phyloP scores from a whole-genome alignment of 2,888 invertebrate species.

The Himalopsyche kuldschensis region DNA sequence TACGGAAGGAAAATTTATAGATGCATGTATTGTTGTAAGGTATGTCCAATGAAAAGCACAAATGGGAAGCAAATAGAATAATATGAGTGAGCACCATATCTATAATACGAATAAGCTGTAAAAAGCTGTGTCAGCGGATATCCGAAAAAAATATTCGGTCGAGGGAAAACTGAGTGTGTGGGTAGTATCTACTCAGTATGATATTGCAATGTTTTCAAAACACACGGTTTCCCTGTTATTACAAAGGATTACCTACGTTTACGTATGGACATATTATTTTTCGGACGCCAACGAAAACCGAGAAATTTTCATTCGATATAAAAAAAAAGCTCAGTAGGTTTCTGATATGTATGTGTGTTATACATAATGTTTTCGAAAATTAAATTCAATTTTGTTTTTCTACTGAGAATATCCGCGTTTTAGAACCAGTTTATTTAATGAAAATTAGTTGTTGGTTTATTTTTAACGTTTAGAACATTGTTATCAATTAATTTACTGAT shows the following conservation, averaged over 20 bases:
- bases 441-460: not conserved
- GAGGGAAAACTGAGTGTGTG: not conserved
- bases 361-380: not conserved
- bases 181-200: not conserved
- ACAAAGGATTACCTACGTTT: not conserved
- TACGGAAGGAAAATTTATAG: not conserved
- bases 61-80: not conserved
- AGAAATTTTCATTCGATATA: not conserved
- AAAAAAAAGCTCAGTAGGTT: not conserved
- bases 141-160: not conserved
- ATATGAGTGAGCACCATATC: not conserved
- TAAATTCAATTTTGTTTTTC: not conserved
- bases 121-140: not conserved
- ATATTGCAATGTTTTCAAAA: conserved; percentile 1
- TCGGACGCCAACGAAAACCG: not conserved
- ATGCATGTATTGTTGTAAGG: not conserved
- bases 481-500: not conserved
- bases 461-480: not conserved
- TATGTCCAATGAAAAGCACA: not conserved
- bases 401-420: not conserved
- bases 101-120: not conserved
- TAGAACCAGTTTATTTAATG: not conserved
- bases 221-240: not conserved
- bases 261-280: not conserved
- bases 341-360: not conserved